phyloP scores from a whole-genome alignment of 2,113 vertebrate genomes.

The Colinus virginianus region DNA sequence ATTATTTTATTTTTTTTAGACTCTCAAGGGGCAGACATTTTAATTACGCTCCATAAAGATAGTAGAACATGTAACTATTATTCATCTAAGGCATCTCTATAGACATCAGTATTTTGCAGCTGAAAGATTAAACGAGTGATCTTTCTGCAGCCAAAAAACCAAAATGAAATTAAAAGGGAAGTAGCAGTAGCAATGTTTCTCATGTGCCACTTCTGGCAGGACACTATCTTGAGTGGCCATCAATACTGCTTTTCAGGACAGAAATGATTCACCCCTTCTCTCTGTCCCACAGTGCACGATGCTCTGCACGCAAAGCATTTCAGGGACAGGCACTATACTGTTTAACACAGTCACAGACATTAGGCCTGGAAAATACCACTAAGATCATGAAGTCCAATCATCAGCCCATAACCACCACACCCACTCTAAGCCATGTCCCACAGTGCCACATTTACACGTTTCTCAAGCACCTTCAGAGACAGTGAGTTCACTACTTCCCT shows the following conservation, averaged over 20 bases:
- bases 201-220: background rate
- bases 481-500: too few species aligned
- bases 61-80: background rate
- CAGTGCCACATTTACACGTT: too few species aligned
- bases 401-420: too few species aligned
- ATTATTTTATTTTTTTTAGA: background rate
- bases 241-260: background rate
- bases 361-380: too few species aligned
- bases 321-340: background rate
- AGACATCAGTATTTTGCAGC: background rate
- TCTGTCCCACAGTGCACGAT: background rate
- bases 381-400: too few species aligned
- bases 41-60: background rate
- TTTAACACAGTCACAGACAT: too few species aligned
- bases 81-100: background rate
- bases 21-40: background rate
- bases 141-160: background rate
- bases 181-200: background rate
- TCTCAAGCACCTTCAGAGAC: too few species aligned
- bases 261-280: background rate
- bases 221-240: background rate
- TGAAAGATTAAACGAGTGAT: background rate
- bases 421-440: too few species aligned
- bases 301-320: background rate
- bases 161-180: slow-evolving; percentile 15